Evolutionary conservation across 2,888 invertebrate genomes (phyloP).

Genomic region (Tipula unca): DNA sequence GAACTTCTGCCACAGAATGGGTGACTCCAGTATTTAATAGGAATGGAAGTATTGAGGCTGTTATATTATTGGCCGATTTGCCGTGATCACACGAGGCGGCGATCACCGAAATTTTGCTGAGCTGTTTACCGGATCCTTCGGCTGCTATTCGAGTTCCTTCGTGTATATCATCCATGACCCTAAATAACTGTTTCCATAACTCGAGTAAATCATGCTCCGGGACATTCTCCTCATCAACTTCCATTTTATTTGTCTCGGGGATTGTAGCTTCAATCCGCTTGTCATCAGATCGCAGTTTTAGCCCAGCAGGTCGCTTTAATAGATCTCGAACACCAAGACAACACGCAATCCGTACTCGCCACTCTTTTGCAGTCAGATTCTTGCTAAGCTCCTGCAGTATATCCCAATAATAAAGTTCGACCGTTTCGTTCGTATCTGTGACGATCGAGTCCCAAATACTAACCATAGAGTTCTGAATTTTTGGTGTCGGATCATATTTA

Average conservation of each 20-base stretch:
- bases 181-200: slow-evolving; percentile 69
- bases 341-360: slow-evolving; percentile 85
- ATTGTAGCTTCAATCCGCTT: background rate
- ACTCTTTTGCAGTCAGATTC: slow-evolving; percentile 76
- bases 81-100: slow-evolving; percentile 60
- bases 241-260: slow-evolving; percentile 17
- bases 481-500: slow-evolving; percentile 87
- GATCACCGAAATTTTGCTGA: slow-evolving; percentile 57
- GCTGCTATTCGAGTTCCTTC: slow-evolving; percentile 74
- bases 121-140: slow-evolving; percentile 56
- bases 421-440: slow-evolving; percentile 72
- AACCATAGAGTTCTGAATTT: slow-evolving; percentile 86
- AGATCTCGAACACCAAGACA: slow-evolving; percentile 82
- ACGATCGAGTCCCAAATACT: slow-evolving; percentile 91
- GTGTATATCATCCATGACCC: slow-evolving; percentile 93
- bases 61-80: slow-evolving; percentile 61
- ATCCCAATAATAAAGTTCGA: slow-evolving; percentile 45
- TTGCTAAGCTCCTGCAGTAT: slow-evolving; percentile 63
- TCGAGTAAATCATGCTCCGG: slow-evolving; percentile 40
- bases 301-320: slow-evolving; percentile 51
- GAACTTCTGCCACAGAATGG: slow-evolving; percentile 68
- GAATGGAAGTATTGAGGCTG: slow-evolving; percentile 69
- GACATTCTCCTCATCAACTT: slow-evolving; percentile 31
- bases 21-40: slow-evolving; percentile 71
- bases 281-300: slow-evolving; percentile 34